A percentile compares a stretch with the other conserved stretches of the same genome.
Evolutionary conservation across 2,113 vertebrate species (phyloP).

Genomic region (Vicugna pacos): DNA sequence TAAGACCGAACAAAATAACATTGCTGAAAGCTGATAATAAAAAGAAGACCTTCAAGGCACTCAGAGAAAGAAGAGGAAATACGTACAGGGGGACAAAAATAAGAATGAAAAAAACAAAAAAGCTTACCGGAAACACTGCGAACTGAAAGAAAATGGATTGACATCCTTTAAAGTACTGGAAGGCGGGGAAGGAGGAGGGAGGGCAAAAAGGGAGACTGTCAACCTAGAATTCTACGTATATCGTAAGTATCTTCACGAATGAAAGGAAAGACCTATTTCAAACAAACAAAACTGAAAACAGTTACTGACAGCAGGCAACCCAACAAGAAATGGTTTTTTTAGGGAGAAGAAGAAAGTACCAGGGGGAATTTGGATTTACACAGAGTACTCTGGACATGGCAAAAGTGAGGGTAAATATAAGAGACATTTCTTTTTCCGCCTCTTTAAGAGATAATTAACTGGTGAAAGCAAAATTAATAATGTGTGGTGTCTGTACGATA

Average conservation of each 20-base stretch:
- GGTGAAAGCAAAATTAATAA: not conserved
- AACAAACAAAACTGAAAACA: slow-evolving; percentile 28
- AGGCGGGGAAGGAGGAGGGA: not conserved
- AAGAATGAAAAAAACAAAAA: not conserved
- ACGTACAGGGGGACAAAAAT: not conserved
- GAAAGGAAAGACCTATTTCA: not conserved
- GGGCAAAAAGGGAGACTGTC: not conserved
- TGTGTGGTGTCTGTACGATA: not conserved
- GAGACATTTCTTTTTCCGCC: not conserved
- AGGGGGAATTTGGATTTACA: slow-evolving; percentile 13
- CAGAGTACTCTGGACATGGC: not conserved
- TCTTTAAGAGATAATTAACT: not conserved
- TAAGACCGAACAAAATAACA: not conserved
- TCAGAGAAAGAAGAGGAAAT: not conserved
- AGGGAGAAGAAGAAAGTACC: not conserved
- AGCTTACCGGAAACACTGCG: not conserved
- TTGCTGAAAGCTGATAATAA: not conserved
- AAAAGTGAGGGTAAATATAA: not conserved
- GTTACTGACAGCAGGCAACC: not conserved
- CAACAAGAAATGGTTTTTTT: not conserved
- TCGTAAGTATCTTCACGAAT: not conserved
- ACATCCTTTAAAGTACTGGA: not conserved
- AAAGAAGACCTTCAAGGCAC: not conserved
- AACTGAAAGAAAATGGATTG: not conserved
- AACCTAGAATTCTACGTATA: not conserved